Evolutionary conservation across 2,888 invertebrate genomes (phyloP).

Genomic region (Falcaria lacertinaria): DNA sequence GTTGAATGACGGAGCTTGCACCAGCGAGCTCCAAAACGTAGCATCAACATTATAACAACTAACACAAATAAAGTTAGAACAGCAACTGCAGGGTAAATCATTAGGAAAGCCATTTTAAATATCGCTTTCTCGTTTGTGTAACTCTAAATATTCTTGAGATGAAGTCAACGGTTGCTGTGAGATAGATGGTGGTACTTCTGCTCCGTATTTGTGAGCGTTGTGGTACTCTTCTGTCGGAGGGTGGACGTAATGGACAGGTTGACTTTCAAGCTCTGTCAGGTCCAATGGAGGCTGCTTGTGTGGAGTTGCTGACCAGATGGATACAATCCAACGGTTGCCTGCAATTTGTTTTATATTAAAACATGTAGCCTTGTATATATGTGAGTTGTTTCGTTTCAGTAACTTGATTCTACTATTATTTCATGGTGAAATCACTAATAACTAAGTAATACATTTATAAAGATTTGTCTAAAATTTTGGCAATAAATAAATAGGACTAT

Average conservation of each 20-base stretch:
- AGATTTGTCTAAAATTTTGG: too few relatives aligned
- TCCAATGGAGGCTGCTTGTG: constrained; percentile 91
- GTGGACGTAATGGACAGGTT: constrained; percentile 49
- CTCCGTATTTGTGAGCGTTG: constrained; percentile 35
- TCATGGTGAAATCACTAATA: too few relatives aligned
- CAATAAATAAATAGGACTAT: too few relatives aligned
- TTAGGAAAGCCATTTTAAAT: constrained; percentile 87
- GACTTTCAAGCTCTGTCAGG: constrained; percentile 84
- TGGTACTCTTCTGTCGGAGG: constrained; percentile 47
- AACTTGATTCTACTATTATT: too few relatives aligned
- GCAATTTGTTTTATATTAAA: constrained; percentile 17
- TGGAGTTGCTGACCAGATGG: constrained; percentile 91
- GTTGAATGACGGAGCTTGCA: constrained; percentile 86
- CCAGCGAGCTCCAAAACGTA: constrained; percentile 86
- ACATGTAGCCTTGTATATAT: neutral
- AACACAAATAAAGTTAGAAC: constrained; percentile 86
- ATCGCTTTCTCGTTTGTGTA: constrained; percentile 90
- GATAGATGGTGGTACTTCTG: constrained; percentile 47
- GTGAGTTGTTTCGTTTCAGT: too few relatives aligned
- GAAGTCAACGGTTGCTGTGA: constrained; percentile 65
- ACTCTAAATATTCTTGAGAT: constrained; percentile 79
- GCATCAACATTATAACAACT: constrained; percentile 85
- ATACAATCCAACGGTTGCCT: constrained; percentile 92
- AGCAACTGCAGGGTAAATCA: constrained; percentile 89
- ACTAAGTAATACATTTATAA: too few relatives aligned